Conservation (phyloP, 2,888 invertebrate species). For the Conchocele bisecta region DNA sequence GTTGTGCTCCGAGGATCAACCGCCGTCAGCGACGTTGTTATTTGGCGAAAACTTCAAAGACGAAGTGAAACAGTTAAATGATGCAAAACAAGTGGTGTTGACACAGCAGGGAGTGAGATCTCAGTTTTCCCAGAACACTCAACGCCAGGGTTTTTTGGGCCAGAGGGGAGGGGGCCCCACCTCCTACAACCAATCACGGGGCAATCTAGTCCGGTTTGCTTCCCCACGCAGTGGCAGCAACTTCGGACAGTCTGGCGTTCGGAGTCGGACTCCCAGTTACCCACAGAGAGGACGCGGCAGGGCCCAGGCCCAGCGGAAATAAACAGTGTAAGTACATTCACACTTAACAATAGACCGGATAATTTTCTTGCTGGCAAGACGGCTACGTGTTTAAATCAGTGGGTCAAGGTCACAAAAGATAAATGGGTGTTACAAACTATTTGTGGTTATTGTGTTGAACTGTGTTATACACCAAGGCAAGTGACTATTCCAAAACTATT, state of each 20-base stretch:
- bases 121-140: neutral
- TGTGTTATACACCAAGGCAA: constrained; percentile 19
- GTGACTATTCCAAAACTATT: neutral
- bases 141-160: constrained; percentile 12
- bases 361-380: constrained; percentile 34
- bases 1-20: constrained; percentile 1
- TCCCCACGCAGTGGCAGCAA: neutral
- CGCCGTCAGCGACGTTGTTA: constrained; percentile 1
- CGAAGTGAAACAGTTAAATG: constrained; percentile 9
- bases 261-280: too few relatives aligned
- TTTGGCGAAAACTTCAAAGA: constrained; percentile 25
- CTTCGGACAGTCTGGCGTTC: too few relatives aligned
- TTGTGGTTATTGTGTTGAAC: constrained; percentile 31
- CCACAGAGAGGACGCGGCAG: too few relatives aligned
- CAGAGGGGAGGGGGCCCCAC: constrained; percentile 8
- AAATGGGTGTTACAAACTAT: constrained; percentile 26
- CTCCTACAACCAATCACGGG: constrained; percentile 5
- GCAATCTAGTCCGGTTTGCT: neutral
- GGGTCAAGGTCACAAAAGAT: constrained; percentile 23
- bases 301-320: neutral
- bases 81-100: too few relatives aligned
- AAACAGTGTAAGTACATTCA: neutral
- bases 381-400: neutral
- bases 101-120: neutral
- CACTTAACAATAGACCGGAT: constrained; percentile 8